Percentiles rank a stretch among this genome's conserved stretches.
These are phyloP conservation scores for Galendromus occidentalis DNA, from an alignment of 1,140 invertebrate genomes.

Conservation along the genomic window DNA sequence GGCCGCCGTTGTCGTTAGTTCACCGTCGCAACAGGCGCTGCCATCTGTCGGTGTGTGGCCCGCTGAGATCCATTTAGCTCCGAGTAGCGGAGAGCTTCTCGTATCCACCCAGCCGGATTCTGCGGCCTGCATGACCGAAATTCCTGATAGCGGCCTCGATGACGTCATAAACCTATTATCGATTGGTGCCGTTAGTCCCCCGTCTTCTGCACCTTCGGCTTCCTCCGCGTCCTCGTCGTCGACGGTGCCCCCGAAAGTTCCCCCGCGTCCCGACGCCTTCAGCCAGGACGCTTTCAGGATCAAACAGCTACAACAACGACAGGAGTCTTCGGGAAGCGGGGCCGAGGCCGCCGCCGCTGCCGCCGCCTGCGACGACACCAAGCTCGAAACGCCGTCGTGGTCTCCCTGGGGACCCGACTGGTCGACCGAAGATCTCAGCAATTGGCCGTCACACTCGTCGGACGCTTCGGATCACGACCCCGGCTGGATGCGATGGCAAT, in stretches of 20 bases:
- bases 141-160: constrained; percentile 13
- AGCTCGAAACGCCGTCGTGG: neutral
- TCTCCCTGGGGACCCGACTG: neutral
- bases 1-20: neutral
- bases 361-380: too few species aligned
- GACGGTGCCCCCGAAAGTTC: neutral
- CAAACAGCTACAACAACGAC: neutral
- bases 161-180: constrained; percentile 19
- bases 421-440: constrained; percentile 6
- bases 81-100: constrained; percentile 15
- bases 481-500: neutral
- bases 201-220: neutral
- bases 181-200: neutral
- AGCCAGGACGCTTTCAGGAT: neutral
- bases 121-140: constrained; percentile 11
- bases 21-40: neutral
- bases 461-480: neutral
- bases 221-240: too few species aligned
- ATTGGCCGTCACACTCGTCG: neutral
- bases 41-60: constrained; percentile 13
- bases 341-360: neutral
- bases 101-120: constrained; percentile 8
- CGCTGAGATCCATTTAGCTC: constrained; percentile 18
- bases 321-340: neutral
- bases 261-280: neutral